phyloP scores from a whole-genome alignment of 2,113 vertebrate genomes.

The Romanogobio albipinnatus region DNA sequence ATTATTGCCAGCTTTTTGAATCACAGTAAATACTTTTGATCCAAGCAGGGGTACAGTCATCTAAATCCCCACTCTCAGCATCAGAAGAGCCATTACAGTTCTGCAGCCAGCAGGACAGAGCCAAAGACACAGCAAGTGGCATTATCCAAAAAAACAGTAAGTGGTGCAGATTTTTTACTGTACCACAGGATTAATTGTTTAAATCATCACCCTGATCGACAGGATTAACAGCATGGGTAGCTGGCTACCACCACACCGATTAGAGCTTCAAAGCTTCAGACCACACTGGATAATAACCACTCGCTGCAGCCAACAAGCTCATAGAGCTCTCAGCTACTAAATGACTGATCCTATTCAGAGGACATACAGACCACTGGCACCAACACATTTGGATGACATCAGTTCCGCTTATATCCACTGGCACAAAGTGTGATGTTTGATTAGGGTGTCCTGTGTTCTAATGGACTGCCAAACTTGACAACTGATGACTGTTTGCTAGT shows the following conservation, averaged over 20 bases:
- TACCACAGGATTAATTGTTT: slow-evolving; percentile 28
- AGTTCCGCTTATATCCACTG: slow-evolving; percentile 18
- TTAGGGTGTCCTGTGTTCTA: background rate
- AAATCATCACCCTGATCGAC: slow-evolving; percentile 9
- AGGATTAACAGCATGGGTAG: slow-evolving; percentile 11
- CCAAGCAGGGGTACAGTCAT: background rate
- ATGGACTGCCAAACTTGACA: slow-evolving; percentile 3
- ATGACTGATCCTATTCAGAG: slow-evolving; percentile 27
- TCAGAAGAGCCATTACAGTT: background rate
- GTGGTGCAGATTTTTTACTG: background rate
- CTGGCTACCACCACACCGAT: background rate
- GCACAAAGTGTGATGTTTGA: slow-evolving; percentile 6
- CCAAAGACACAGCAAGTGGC: background rate
- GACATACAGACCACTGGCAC: slow-evolving; percentile 30
- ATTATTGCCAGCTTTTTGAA: background rate
- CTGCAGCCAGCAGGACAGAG: background rate
- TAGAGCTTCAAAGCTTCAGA: slow-evolving; percentile 18
- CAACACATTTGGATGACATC: slow-evolving; percentile 12
- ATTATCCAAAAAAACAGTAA: background rate
- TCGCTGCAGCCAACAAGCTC: slow-evolving; percentile 18
- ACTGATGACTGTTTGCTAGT: background rate
- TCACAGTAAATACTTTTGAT: background rate
- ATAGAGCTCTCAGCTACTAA: slow-evolving; percentile 26
- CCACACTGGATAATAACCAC: slow-evolving; percentile 2
- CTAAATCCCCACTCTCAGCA: background rate